Evolutionary conservation across 2,888 invertebrate genomes (phyloP).

Genomic region (Mythimna lalbum): DNA sequence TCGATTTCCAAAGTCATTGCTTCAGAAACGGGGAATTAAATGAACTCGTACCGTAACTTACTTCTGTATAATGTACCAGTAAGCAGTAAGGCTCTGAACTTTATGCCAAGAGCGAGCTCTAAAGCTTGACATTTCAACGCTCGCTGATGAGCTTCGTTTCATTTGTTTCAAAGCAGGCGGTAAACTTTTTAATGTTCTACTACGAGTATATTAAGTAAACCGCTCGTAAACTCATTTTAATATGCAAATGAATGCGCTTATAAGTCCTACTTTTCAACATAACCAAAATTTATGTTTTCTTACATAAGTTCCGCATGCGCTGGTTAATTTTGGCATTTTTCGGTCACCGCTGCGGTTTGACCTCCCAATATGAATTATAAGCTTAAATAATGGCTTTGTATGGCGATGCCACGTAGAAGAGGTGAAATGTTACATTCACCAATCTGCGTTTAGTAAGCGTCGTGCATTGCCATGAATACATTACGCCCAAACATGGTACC

Average conservation of each 20-base stretch:
- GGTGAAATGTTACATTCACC: conserved; percentile 72
- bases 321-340: conserved; percentile 50
- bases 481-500: conserved; percentile 73
- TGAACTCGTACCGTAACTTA: conserved; percentile 44
- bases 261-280: conserved; percentile 34
- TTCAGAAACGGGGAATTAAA: conserved; percentile 56
- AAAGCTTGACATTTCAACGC: conserved; percentile 44
- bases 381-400: conserved; percentile 44
- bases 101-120: conserved; percentile 45
- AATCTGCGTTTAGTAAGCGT: conserved; percentile 64
- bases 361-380: conserved; percentile 53
- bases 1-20: conserved; percentile 64
- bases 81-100: conserved; percentile 34
- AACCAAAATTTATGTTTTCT: conserved; percentile 42
- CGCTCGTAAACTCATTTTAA: conserved; percentile 52
- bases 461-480: conserved; percentile 74
- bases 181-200: conserved; percentile 44
- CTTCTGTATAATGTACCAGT: conserved; percentile 46
- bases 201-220: conserved; percentile 37
- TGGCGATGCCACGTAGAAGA: conserved; percentile 54
- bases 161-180: conserved; percentile 39
- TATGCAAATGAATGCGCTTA: conserved; percentile 53
- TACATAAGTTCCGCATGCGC: conserved; percentile 51
- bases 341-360: conserved; percentile 48
- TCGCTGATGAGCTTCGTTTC: conserved; percentile 35